A percentile compares a stretch with the other conserved stretches of the same genome.
Conservation (phyloP, 2,113 vertebrate species). For the Nansenia antarctica region DNA sequence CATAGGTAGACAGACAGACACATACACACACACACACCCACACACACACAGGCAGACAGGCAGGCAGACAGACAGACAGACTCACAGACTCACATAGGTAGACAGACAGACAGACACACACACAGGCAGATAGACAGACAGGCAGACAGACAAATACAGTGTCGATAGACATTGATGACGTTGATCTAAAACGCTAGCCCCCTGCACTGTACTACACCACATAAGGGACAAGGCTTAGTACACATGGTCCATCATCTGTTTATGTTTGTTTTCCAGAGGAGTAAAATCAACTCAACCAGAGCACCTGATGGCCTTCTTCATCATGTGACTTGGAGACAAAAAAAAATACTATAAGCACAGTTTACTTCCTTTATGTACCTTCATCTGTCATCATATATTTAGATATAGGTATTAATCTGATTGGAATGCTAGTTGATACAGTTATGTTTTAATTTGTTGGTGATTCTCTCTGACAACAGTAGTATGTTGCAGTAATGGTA, state of each 20-base stretch:
- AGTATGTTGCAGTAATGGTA: too few relatives aligned
- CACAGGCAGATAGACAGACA: background rate
- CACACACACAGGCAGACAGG: too few relatives aligned
- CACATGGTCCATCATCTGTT: conserved; percentile 12
- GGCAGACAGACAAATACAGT: background rate
- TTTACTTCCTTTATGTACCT: background rate
- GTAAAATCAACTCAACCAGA: conserved; percentile 4
- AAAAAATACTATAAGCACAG: too few relatives aligned
- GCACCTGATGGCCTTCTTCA: background rate
- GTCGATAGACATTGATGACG: background rate
- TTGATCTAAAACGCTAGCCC: background rate
- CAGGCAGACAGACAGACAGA: rapidly evolving
- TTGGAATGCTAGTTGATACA: background rate
- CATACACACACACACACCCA: conserved; percentile 4
- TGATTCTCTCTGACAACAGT: too few relatives aligned
- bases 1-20: background rate
- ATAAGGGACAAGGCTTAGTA: background rate
- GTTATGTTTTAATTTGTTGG: background rate
- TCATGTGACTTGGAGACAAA: background rate
- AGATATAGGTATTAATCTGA: too few relatives aligned
- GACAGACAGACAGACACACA: background rate
- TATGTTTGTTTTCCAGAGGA: conserved; percentile 39
- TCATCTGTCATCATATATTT: background rate
- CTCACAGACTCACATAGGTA: background rate
- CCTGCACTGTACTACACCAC: background rate